Percentiles rank a stretch among this genome's conserved stretches.
Conservation (phyloP, 2,797 vertebrate species). For the Clamator glandarius region DNA sequence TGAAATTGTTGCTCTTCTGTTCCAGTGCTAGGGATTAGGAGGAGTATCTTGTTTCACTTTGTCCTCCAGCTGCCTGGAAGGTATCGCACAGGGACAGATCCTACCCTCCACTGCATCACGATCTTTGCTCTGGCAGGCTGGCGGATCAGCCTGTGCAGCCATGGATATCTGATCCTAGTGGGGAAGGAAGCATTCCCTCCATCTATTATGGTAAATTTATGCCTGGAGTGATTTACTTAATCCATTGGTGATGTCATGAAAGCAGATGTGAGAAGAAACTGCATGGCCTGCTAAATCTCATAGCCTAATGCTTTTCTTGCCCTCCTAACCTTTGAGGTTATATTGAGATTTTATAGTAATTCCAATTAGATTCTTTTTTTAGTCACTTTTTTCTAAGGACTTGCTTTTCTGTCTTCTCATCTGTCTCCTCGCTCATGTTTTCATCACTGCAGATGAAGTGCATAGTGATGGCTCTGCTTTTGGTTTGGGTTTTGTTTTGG, state of each 20-base stretch:
- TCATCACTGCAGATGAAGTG: not conserved
- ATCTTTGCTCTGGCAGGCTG: not conserved
- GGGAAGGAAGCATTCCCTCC: not conserved
- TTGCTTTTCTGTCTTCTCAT: not conserved
- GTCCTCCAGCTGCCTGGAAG: not conserved
- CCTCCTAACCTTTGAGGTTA: not conserved
- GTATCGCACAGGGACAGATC: fast-evolving
- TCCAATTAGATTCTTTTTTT: not conserved
- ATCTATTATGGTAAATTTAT: not conserved
- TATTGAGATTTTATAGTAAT: not conserved
- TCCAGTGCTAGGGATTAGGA: not conserved
- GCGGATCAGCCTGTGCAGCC: not conserved
- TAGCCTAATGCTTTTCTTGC: not conserved
- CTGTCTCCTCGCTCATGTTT: not conserved
- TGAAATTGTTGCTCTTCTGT: not conserved
- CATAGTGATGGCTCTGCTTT: not conserved
- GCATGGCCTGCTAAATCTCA: not conserved
- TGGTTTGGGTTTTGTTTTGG: no score
- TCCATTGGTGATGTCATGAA: not conserved
- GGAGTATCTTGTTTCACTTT: not conserved
- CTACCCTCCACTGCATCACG: fast-evolving
- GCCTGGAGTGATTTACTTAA: not conserved
- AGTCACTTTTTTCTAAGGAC: not conserved
- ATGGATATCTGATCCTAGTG: not conserved
- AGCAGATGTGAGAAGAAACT: not conserved